Percentiles rank a stretch among this genome's conserved stretches.
These are phyloP conservation scores for Gymnocheta viridis DNA, from an alignment of 2,888 invertebrate species.

Conservation along the genomic window DNA sequence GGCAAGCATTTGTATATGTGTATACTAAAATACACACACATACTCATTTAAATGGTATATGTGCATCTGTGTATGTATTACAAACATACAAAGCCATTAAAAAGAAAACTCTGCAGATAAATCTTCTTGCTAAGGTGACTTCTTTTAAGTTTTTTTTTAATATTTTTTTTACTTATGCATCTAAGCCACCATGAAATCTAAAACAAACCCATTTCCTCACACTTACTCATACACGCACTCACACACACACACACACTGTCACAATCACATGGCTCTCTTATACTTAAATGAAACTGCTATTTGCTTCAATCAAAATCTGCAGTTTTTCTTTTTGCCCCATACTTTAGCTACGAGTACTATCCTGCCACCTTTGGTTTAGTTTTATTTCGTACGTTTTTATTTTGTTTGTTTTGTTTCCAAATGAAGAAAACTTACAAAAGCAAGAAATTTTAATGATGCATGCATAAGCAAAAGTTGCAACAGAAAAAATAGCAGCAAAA, in stretches of 20 bases:
- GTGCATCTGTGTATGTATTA: slow-evolving; percentile 6
- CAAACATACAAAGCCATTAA: slow-evolving; percentile 62
- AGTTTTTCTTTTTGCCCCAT: slow-evolving; percentile 21
- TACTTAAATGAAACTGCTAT: slow-evolving; percentile 17
- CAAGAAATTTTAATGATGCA: slow-evolving; percentile 79
- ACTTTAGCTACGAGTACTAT: background rate
- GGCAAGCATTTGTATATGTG: background rate
- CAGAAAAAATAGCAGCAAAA: slow-evolving; percentile 73
- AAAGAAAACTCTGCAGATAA: slow-evolving; percentile 71
- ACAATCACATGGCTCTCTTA: background rate
- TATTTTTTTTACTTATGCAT: slow-evolving; percentile 10
- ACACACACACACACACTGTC: background rate
- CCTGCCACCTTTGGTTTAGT: slow-evolving; percentile 55
- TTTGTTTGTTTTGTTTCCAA: slow-evolving; percentile 56
- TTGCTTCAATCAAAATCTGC: slow-evolving; percentile 54
- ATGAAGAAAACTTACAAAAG: slow-evolving; percentile 68
- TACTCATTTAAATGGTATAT: background rate
- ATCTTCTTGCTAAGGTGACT: slow-evolving; percentile 69
- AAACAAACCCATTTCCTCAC: slow-evolving; percentile 56
- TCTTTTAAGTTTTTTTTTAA: slow-evolving; percentile 53
- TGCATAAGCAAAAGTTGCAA: slow-evolving; percentile 73
- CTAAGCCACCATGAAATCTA: slow-evolving; percentile 49
- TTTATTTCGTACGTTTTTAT: slow-evolving; percentile 42
- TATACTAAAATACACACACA: background rate
- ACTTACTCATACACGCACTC: slow-evolving; percentile 27